Conservation (phyloP, 2,113 vertebrate species). For the Alligator sinensis region DNA sequence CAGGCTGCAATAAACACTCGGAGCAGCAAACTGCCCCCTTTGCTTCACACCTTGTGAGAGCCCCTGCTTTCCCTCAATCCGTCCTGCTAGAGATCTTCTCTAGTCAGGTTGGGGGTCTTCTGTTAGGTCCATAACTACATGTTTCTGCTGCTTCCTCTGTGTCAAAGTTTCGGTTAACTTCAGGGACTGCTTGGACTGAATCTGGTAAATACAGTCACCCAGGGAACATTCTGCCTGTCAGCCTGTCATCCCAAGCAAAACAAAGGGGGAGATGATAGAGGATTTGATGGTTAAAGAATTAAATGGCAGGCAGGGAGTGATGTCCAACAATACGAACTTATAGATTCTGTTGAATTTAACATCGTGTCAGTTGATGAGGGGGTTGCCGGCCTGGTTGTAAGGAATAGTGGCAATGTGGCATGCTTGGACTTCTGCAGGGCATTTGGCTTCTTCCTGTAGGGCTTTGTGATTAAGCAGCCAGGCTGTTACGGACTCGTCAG, state of each 20-base stretch:
- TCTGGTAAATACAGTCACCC: background rate
- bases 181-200: background rate
- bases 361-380: background rate
- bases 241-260: background rate
- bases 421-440: background rate
- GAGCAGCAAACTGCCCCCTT: background rate
- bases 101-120: accelerated
- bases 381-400: background rate
- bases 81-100: too few species aligned
- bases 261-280: background rate
- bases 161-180: background rate
- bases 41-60: accelerated
- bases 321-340: background rate
- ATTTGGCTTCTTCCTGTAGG: background rate
- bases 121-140: background rate
- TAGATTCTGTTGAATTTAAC: background rate
- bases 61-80: background rate
- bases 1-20: accelerated
- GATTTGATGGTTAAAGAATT: background rate
- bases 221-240: background rate
- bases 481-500: background rate
- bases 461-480: background rate
- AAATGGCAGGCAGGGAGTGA: background rate
- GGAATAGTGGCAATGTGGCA: background rate
- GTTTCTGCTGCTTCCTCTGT: background rate